phyloP scores from a whole-genome alignment of 2,888 invertebrate genomes.

The Antheraea assamensis region DNA sequence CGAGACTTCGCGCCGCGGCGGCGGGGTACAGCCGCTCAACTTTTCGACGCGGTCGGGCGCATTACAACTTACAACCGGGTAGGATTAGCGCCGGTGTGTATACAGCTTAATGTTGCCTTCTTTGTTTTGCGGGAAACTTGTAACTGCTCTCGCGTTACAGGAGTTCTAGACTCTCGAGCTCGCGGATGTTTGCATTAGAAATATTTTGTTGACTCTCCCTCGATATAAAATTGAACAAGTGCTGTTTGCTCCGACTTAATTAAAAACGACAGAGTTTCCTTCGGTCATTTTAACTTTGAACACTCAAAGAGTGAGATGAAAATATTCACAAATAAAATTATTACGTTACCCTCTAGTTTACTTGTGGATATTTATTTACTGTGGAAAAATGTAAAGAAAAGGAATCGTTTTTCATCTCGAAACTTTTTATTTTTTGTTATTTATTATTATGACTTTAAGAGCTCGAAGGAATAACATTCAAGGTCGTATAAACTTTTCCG shows the following conservation, averaged over 20 bases:
- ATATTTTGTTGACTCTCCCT: slow-evolving; percentile 10
- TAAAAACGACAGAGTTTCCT: slow-evolving; percentile 20
- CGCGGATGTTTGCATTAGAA: slow-evolving; percentile 11
- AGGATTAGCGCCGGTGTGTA: slow-evolving; percentile 64
- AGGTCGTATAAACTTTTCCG: slow-evolving; percentile 20
- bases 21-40: slow-evolving; percentile 56
- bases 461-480: slow-evolving; percentile 16
- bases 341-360: slow-evolving; percentile 4
- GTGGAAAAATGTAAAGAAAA: neutral
- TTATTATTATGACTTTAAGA: slow-evolving; percentile 21
- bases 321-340: neutral
- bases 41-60: slow-evolving; percentile 65
- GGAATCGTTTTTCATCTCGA: slow-evolving; percentile 20
- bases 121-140: slow-evolving; percentile 54
- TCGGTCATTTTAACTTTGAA: slow-evolving; percentile 14
- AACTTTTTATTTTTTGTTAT: slow-evolving; percentile 22
- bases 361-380: slow-evolving; percentile 18
- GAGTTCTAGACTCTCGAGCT: neutral
- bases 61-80: slow-evolving; percentile 66
- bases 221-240: slow-evolving; percentile 10
- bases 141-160: slow-evolving; percentile 39
- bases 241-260: slow-evolving; percentile 21
- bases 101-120: slow-evolving; percentile 63
- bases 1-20: slow-evolving; percentile 31
- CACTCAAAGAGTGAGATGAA: slow-evolving; percentile 1